phyloP scores from a whole-genome alignment of 2,888 invertebrate species.

The Lasioglossum vierecki region DNA sequence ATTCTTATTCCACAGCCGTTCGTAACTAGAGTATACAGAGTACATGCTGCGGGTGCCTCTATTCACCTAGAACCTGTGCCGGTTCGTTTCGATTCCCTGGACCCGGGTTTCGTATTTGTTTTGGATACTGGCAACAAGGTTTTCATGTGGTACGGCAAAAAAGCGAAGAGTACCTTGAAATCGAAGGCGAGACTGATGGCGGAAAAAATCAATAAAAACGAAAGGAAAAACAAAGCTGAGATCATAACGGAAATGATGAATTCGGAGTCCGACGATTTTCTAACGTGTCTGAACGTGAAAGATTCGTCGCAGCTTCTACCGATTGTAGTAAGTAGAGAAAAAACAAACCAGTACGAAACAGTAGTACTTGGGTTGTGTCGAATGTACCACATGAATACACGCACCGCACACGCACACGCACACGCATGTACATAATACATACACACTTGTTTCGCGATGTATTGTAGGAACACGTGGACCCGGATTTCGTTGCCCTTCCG shows the following conservation, averaged over 20 bases:
- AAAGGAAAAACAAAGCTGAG: constrained; percentile 97
- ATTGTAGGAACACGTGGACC: constrained; percentile 89
- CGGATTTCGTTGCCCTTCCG: constrained; percentile 87
- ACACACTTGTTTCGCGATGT: background rate
- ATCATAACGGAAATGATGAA: constrained; percentile 93
- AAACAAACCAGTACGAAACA: background rate
- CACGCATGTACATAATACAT: too few relatives aligned
- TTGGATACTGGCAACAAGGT: constrained; percentile 94
- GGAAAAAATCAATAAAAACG: constrained; percentile 99
- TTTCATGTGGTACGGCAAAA: constrained; percentile 96
- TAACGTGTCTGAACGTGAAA: constrained; percentile 88
- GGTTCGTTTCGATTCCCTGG: constrained; percentile 89
- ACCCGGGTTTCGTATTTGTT: constrained; percentile 96
- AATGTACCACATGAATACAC: background rate
- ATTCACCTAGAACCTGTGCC: constrained; percentile 96
- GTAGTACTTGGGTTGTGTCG: background rate
- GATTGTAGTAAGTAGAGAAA: constrained; percentile 80
- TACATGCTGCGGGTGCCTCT: constrained; percentile 94
- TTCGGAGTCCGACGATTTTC: constrained; percentile 93
- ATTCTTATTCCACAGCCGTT: constrained; percentile 87
- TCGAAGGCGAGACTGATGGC: constrained; percentile 96
- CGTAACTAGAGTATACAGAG: constrained; percentile 93
- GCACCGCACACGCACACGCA: too few relatives aligned
- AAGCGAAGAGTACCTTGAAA: constrained; percentile 94
- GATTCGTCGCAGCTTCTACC: constrained; percentile 84